Percentiles rank a stretch among this genome's conserved stretches.
These are phyloP conservation scores for Stomorhina lunata DNA, from an alignment of 2,888 invertebrate species.

Conservation along the genomic window DNA sequence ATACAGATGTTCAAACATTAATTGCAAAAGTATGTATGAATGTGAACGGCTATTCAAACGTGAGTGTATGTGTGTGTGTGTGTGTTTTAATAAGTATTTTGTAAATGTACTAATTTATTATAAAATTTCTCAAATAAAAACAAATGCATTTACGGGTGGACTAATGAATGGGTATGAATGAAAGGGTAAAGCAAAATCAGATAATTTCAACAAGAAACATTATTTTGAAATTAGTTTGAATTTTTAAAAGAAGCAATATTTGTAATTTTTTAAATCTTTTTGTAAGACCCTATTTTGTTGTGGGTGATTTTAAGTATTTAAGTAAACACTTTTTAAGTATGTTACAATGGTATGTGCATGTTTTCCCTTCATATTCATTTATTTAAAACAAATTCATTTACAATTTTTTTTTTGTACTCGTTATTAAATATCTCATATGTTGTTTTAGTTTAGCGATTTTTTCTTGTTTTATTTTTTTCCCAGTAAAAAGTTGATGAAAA, in stretches of 20 bases:
- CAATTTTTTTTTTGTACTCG: not conserved
- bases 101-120: constrained; percentile 18
- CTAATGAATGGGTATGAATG: not conserved
- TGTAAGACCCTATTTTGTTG: not conserved
- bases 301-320: not conserved
- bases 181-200: not conserved
- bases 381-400: not conserved
- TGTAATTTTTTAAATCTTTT: not conserved
- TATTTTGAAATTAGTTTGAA: too few species aligned
- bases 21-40: not conserved
- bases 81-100: not conserved
- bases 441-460: not conserved
- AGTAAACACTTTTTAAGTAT: not conserved
- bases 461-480: too few species aligned
- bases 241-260: too few species aligned
- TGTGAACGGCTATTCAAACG: not conserved
- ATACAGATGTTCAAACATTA: constrained; percentile 21
- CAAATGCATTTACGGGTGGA: not conserved
- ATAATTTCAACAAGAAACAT: too few species aligned
- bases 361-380: not conserved
- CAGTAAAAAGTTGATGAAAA: not conserved
- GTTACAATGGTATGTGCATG: constrained; percentile 1
- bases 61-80: not conserved
- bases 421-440: too few species aligned
- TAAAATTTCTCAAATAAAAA: constrained; percentile 10